Evolutionary conservation across 2,888 invertebrate genomes (phyloP), one percentile per base, ranked within the genome.

Genomic region (Digitonthophagus gazella): DNA sequence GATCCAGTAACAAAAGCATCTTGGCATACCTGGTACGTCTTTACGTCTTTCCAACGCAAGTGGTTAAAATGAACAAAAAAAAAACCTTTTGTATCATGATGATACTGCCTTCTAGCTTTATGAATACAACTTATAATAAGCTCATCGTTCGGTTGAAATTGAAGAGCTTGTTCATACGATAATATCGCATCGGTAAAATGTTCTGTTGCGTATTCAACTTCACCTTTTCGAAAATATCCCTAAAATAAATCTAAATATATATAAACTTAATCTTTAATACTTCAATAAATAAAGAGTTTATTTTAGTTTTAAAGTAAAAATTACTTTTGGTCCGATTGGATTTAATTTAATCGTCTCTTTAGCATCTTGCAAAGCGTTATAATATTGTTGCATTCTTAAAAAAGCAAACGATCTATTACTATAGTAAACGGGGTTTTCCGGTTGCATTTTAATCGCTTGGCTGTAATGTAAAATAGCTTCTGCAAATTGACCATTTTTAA

Each of bases 371-470:
- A 92, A 83, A 0, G 93, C 91, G 74, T 90, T 86, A 81, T 89
- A 91, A 82, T 89, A 92, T 79, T 92, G 92, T 76, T 91, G 88
- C 74, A 91, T 83, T 82, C 92, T 91, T 44, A 94, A 83, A 82
- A 93, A 93, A 8, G 92, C 92, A 78, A 89, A 88, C 3, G 93
- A 93, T 78, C 94, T 86, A 81, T 95, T 95, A 78, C 93, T 93
- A 81, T 90, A 91, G 61, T 93, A 80, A 14, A 89, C 85, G 78
- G 87, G 89, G 83, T 92, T 92, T 71, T 85, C 86, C 5, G 90
- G 88, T 74, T 92, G 91, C 75, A 89, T 79, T 82, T 92, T 91
- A 74, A 95, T 89, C 1, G 92, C 94, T 75, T 91, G 88, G 0
- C 92, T 91, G 78, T 95, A 95, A 81, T 91, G 90, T 68, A 93